These are phyloP conservation scores for Bathynomus jamesi DNA, from an alignment of 1,140 invertebrate species.

Conservation along the genomic window DNA sequence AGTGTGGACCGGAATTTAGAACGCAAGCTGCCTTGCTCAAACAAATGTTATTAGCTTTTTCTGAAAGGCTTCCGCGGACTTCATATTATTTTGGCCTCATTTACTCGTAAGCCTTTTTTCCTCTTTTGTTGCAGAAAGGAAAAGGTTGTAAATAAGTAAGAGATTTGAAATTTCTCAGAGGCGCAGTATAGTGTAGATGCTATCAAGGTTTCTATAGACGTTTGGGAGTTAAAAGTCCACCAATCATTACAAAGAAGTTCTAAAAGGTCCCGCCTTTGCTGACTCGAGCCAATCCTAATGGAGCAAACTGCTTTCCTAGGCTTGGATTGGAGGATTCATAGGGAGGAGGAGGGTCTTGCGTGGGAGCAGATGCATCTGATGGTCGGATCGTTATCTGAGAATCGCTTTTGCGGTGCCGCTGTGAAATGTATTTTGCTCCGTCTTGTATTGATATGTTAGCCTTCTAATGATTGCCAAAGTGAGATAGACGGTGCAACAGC, in stretches of 20 bases:
- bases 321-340: neutral
- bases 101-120: neutral
- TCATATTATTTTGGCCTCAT: neutral
- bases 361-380: neutral
- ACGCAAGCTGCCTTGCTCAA: neutral
- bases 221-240: neutral
- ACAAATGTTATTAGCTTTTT: neutral
- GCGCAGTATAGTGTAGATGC: neutral
- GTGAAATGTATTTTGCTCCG: neutral
- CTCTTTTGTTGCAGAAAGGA: neutral
- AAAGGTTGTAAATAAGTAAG: neutral
- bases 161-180: neutral
- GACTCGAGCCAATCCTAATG: neutral
- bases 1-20: neutral
- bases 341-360: neutral
- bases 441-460: neutral
- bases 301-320: neutral
- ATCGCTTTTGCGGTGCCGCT: neutral
- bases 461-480: neutral
- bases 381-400: neutral
- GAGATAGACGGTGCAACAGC: neutral
- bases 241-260: neutral
- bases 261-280: neutral
- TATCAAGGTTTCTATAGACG: neutral
- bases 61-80: neutral